Conservation (phyloP, 2,797 vertebrate species). For the Parauchenoglanis punctatus region DNA sequence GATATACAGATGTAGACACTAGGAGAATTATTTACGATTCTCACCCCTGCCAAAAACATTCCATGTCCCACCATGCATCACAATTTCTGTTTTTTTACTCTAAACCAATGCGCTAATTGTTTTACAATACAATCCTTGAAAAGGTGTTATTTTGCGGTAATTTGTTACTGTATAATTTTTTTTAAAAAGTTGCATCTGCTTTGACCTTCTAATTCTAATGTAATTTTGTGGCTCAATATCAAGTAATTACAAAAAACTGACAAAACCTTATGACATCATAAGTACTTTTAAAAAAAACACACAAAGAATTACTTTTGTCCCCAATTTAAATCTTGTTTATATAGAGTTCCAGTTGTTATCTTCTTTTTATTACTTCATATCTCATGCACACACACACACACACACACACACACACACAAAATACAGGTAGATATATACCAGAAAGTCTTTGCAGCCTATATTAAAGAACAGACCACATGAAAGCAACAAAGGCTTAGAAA, state of each 20-base stretch:
- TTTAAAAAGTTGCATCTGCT: neutral
- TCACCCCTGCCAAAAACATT: neutral
- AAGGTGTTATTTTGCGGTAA: neutral
- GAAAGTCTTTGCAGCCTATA: neutral
- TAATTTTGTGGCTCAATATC: neutral
- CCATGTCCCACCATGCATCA: neutral
- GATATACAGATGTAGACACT: neutral
- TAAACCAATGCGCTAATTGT: neutral
- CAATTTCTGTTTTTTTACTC: neutral
- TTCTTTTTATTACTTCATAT: neutral
- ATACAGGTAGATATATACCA: neutral
- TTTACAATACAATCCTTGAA: neutral
- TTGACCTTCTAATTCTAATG: neutral
- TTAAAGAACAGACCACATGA: neutral
- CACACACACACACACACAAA: neutral
- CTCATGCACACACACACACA: neutral
- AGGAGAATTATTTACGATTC: neutral
- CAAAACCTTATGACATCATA: neutral
- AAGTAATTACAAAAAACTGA: neutral
- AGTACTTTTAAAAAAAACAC: neutral
- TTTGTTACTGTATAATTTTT: neutral
- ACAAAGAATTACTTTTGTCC: neutral
- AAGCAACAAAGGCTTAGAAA: neutral
- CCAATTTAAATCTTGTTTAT: neutral
- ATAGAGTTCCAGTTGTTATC: neutral